Evolutionary conservation across 2,113 vertebrate genomes (phyloP).

Genomic region (Peromyscus maniculatus): DNA sequence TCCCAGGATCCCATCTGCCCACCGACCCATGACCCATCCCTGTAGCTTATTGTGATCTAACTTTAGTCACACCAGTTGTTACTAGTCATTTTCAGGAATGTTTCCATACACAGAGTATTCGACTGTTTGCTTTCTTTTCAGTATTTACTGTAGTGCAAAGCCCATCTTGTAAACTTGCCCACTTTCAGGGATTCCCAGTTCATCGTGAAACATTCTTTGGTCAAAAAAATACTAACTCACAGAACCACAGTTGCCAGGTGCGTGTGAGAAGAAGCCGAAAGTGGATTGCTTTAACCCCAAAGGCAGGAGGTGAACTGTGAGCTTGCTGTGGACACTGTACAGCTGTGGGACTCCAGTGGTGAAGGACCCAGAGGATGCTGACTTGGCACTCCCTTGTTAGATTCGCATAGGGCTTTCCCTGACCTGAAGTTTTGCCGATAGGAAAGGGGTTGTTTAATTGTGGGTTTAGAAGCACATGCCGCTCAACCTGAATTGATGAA

Average conservation of each 20-base stretch:
- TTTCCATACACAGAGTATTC: conserved; percentile 62
- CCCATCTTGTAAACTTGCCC: conserved; percentile 64
- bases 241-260: conserved; percentile 4
- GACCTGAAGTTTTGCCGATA: neutral
- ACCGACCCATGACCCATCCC: neutral
- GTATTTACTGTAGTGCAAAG: conserved; percentile 50
- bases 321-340: neutral
- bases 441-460: neutral
- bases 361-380: neutral
- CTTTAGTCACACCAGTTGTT: neutral
- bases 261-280: conserved; percentile 24
- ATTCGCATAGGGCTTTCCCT: neutral
- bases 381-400: neutral
- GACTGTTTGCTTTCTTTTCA: conserved; percentile 61
- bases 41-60: neutral
- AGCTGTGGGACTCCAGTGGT: neutral
- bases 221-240: conserved; percentile 24
- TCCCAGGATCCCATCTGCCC: neutral
- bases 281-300: conserved; percentile 6
- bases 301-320: neutral
- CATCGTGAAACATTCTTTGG: conserved; percentile 57
- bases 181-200: conserved; percentile 61
- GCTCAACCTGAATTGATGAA: neutral
- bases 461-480: neutral
- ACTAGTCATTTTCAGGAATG: neutral